A percentile compares a stretch with the other conserved stretches of the same genome.
These are phyloP conservation scores for Microtus oregoni DNA, from an alignment of 2,113 vertebrate species.

Conservation along the genomic window DNA sequence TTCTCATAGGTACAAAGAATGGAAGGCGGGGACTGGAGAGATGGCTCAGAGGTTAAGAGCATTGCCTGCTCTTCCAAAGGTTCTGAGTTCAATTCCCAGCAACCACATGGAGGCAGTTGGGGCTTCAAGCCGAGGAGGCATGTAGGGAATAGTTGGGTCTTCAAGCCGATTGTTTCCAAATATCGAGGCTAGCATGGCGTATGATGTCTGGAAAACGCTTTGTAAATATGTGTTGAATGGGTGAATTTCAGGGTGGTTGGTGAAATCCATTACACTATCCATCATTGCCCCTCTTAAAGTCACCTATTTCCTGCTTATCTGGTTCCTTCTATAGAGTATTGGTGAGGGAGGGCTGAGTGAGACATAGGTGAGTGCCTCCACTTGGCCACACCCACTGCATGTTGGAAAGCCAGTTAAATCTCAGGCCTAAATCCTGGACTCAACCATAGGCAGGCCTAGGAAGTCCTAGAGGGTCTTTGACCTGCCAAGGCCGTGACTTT, in stretches of 20 bases:
- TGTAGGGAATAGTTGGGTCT: neutral
- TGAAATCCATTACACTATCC: neutral
- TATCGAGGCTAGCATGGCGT: neutral
- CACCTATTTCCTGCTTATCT: neutral
- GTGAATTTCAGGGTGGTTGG: neutral
- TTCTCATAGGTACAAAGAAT: neutral
- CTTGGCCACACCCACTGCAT: neutral
- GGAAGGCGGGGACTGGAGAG: neutral
- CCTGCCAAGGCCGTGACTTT: neutral
- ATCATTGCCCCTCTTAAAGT: neutral
- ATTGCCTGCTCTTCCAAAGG: no score
- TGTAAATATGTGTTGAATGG: neutral
- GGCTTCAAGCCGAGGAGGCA: neutral
- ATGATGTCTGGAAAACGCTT: neutral
- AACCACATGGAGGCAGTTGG: neutral
- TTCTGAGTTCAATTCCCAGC: no score
- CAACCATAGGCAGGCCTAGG: neutral
- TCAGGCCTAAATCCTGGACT: neutral
- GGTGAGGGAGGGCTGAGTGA: neutral
- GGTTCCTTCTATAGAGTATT: neutral
- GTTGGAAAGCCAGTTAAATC: neutral
- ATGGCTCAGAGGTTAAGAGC: no score
- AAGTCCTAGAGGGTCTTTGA: neutral
- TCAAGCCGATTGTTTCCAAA: neutral
- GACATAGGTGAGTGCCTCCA: neutral